These are phyloP conservation scores for Microchirus variegatus DNA, from an alignment of 2,797 vertebrate genomes.

Conservation along the genomic window DNA sequence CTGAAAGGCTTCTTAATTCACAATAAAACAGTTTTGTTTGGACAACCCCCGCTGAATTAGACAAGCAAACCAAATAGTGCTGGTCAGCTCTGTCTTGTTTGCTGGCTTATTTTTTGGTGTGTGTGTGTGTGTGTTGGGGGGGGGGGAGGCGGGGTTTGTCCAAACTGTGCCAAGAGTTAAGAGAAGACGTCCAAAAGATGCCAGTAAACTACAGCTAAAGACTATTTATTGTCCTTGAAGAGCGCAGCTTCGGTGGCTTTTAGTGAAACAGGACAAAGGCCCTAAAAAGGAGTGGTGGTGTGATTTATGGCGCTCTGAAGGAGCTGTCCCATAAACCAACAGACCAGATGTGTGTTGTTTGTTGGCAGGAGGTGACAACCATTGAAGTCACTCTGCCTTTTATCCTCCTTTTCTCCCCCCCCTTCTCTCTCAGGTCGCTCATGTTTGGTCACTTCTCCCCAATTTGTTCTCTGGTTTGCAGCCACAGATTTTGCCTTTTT, in stretches of 20 bases:
- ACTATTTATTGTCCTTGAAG: slow-evolving; percentile 69
- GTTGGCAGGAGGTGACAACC: slow-evolving; percentile 62
- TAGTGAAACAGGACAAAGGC: slow-evolving; percentile 69
- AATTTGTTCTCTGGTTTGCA: slow-evolving; percentile 24
- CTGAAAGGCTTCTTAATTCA: slow-evolving; percentile 44
- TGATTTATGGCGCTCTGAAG: slow-evolving; percentile 70
- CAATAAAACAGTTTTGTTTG: slow-evolving; percentile 51
- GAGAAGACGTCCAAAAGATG: slow-evolving; percentile 49
- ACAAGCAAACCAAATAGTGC: slow-evolving; percentile 31
- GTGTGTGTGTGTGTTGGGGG: no score
- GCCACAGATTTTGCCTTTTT: neutral
- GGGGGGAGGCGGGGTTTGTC: neutral
- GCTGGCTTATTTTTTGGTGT: slow-evolving; percentile 33
- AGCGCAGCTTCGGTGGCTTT: slow-evolving; percentile 63
- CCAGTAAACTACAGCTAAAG: slow-evolving; percentile 49
- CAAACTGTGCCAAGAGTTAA: slow-evolving; percentile 33
- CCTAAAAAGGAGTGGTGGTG: slow-evolving; percentile 54
- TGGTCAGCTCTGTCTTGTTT: slow-evolving; percentile 21
- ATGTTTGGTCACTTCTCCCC: slow-evolving; percentile 20
- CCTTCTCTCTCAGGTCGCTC: slow-evolving; percentile 32
- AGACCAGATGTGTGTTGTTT: slow-evolving; percentile 77
- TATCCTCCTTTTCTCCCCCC: slow-evolving; percentile 41
- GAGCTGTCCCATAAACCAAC: slow-evolving; percentile 75
- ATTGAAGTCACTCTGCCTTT: slow-evolving; percentile 64
- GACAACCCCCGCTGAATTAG: slow-evolving; percentile 47